Conservation (phyloP, 1,140 invertebrate species). For the Drosophila tsacasi region DNA sequence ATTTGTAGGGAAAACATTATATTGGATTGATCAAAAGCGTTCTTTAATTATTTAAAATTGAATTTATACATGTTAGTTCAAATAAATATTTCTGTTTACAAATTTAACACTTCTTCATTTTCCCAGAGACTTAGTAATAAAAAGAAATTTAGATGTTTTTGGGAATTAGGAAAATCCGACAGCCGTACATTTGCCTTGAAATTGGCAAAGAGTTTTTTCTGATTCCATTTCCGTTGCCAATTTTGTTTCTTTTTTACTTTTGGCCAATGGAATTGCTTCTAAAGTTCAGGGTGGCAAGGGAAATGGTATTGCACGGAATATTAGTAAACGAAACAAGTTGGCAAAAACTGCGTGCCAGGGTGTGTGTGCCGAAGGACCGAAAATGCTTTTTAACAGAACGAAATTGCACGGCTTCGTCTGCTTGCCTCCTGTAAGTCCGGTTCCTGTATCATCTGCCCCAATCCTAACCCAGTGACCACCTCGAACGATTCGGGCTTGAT, state of each 20-base stretch:
- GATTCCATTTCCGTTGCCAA: slow-evolving; percentile 34
- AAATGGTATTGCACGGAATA: slow-evolving; percentile 45
- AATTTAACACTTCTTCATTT: neutral
- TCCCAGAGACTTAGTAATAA: neutral
- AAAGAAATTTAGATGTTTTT: neutral
- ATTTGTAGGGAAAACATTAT: neutral
- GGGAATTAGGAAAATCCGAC: neutral
- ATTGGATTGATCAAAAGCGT: neutral
- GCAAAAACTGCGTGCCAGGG: slow-evolving; percentile 40
- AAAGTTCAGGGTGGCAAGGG: slow-evolving; percentile 23
- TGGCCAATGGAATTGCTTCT: slow-evolving; percentile 45
- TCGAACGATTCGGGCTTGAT: slow-evolving; percentile 73
- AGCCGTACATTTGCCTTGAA: neutral
- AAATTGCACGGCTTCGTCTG: slow-evolving; percentile 27
- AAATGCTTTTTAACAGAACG: slow-evolving; percentile 71
- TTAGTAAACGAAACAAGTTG: slow-evolving; percentile 63
- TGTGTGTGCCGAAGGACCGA: slow-evolving; percentile 53
- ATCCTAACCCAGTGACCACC: slow-evolving; percentile 28
- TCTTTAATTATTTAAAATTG: too few relatives aligned
- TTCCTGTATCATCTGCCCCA: slow-evolving; percentile 44
- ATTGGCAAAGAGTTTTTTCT: slow-evolving; percentile 41
- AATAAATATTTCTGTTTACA: neutral
- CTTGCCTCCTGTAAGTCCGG: slow-evolving; percentile 19
- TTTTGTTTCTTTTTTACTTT: slow-evolving; percentile 14
- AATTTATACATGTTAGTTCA: too few relatives aligned